These are phyloP conservation scores for Rissa tridactyla DNA, from an alignment of 2,113 vertebrate genomes.

Conservation along the genomic window DNA sequence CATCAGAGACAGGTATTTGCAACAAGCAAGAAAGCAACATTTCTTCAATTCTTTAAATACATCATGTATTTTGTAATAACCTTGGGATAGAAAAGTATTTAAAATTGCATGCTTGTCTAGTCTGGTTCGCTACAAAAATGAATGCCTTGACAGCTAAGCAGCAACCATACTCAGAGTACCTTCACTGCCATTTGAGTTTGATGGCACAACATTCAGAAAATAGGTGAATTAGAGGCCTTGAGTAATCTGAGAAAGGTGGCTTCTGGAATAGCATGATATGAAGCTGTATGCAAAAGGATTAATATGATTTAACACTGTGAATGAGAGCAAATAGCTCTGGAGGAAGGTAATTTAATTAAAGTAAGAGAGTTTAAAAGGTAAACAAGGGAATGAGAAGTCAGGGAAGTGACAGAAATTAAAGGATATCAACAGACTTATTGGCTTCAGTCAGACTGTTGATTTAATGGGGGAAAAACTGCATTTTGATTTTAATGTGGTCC, in stretches of 20 bases:
- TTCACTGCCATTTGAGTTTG: not conserved
- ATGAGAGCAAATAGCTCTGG: not conserved
- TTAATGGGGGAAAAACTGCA: not conserved
- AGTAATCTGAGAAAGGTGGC: not conserved
- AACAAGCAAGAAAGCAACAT: not conserved
- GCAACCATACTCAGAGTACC: not conserved
- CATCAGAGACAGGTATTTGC: not conserved
- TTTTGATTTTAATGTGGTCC: not conserved
- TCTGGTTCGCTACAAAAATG: not conserved
- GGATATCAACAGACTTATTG: not conserved
- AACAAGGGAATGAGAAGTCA: not conserved
- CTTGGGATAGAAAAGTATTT: not conserved
- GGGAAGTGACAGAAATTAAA: not conserved
- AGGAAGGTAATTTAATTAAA: conserved; percentile 8
- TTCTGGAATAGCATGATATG: not conserved
- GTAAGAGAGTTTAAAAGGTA: not conserved
- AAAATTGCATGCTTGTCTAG: not conserved
- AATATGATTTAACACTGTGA: not conserved
- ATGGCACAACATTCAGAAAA: not conserved
- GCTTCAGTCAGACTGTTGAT: not conserved
- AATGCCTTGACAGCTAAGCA: not conserved
- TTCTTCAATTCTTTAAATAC: not conserved
- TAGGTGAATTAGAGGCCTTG: not conserved
- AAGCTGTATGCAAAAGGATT: not conserved
- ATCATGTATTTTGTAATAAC: not conserved